phyloP scores from a whole-genome alignment of 1,140 invertebrate genomes.

The Leptinotarsa undecemlineata region DNA sequence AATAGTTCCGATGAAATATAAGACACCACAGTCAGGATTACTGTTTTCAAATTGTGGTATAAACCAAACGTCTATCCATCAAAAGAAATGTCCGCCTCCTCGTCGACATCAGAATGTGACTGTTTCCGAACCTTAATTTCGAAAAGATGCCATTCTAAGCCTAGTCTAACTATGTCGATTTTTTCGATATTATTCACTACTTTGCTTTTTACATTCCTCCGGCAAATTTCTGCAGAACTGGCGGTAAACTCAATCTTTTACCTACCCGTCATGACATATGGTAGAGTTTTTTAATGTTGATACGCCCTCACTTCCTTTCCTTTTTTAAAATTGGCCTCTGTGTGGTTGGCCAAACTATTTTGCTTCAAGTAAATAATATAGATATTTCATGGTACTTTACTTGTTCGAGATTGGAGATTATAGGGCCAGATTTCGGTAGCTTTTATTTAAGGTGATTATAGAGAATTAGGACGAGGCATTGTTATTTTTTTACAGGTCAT shows the following conservation, averaged over 20 bases:
- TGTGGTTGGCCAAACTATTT: conserved; percentile 29
- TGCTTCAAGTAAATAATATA: conserved; percentile 30
- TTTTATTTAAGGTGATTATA: conserved; percentile 33
- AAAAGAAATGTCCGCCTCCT: conserved; percentile 26
- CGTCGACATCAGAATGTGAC: background rate
- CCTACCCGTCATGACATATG: conserved; percentile 14
- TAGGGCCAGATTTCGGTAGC: conserved; percentile 29
- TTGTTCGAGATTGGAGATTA: conserved; percentile 25
- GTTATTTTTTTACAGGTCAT: conserved; percentile 28
- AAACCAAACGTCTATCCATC: conserved; percentile 24
- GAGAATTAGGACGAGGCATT: conserved; percentile 27
- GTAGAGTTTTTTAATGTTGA: conserved; percentile 28
- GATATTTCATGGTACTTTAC: conserved; percentile 32
- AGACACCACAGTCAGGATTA: background rate
- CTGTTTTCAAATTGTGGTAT: conserved; percentile 22
- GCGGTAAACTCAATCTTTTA: conserved; percentile 21
- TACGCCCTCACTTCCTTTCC: conserved; percentile 17
- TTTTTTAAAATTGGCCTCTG: conserved; percentile 26
- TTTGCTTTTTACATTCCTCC: conserved; percentile 8
- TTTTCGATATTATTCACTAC: conserved; percentile 28
- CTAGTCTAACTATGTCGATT: conserved; percentile 20
- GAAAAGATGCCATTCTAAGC: background rate
- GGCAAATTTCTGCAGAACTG: conserved; percentile 19
- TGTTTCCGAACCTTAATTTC: background rate
- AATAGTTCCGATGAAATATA: conserved; percentile 7